Evolutionary conservation across 64 coral and sea anemone species (phyloP), one percentile per base, ranked within the genome.

Genomic region (Acropora tenuis): DNA sequence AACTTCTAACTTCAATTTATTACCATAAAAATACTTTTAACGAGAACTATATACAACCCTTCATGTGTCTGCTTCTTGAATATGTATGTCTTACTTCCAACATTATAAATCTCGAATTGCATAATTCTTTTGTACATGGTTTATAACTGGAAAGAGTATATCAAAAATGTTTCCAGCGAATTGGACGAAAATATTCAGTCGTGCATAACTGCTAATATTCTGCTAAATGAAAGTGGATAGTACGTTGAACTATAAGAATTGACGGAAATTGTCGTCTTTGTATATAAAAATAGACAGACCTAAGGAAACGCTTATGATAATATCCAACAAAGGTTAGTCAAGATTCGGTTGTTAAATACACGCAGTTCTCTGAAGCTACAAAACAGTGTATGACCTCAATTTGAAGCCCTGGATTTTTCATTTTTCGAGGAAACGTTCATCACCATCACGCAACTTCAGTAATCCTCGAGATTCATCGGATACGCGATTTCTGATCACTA

Each of bases 21-120:
- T 85, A 68, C 45, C 44, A 69, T 85, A 85, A 71, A 84, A 85
- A 85, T 85, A 85, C 47, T 71, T 71, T 67, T 65, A n/a, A 85
- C 63, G 63, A 49, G 82, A 19, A 71, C 47, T 85, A 85, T 85
- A 13, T 85, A 85, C 82, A 85, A 71, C 42, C 43, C 18, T 47
- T 82, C 17, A 60, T 55, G 41, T 65, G 55, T 48, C 61, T 85
- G 63, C n/a, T 42, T 17, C 11, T 85, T 69, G 72, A 50, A 85
- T 85, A 85, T 5, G 46, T 85, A 85, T 67, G 68, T 85, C 49
- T 68, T 85, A 50, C 82, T 45, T 85, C 82, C 82, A 8, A 20
- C 41, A 18, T 71, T 72, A 71, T 71, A 50, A 85, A 71, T 85
- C 17, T 85, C 17, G 42, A 85, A 71, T 71, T 85, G 50, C 46